These are phyloP conservation scores for Kuschelorhynchus macadamiae DNA, from an alignment of 2,888 invertebrate genomes.

Conservation along the genomic window DNA sequence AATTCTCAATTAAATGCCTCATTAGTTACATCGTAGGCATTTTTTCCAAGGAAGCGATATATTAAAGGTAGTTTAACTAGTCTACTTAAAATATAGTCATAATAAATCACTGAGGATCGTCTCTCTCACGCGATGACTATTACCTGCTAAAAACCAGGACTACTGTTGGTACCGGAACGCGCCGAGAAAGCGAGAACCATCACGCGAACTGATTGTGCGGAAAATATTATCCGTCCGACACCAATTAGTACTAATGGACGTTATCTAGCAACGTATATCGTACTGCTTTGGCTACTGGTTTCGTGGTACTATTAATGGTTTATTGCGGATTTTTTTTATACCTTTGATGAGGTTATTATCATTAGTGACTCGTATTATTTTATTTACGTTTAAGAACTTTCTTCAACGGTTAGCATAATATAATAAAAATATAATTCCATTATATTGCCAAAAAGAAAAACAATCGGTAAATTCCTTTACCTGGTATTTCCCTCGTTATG, in stretches of 20 bases:
- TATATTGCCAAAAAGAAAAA: too few relatives aligned
- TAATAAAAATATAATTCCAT: too few relatives aligned
- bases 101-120: slow-evolving; percentile 44
- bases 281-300: slow-evolving; percentile 44
- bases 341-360: not conserved
- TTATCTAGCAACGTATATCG: slow-evolving; percentile 49
- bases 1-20: slow-evolving; percentile 31
- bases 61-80: slow-evolving; percentile 45
- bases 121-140: slow-evolving; percentile 49
- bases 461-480: too few relatives aligned
- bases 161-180: slow-evolving; percentile 43
- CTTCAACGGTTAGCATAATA: too few relatives aligned
- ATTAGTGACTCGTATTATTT: too few relatives aligned
- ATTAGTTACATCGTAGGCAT: slow-evolving; percentile 33
- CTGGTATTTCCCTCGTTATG: too few relatives aligned
- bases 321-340: slow-evolving; percentile 18
- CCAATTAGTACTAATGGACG: slow-evolving; percentile 51
- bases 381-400: too few relatives aligned
- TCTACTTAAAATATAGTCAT: slow-evolving; percentile 48
- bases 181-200: slow-evolving; percentile 46
- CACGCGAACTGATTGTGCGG: slow-evolving; percentile 50
- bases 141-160: slow-evolving; percentile 42
- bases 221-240: slow-evolving; percentile 50
- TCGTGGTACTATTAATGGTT: slow-evolving; percentile 30
- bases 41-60: slow-evolving; percentile 29